phyloP scores from a whole-genome alignment of 2,888 invertebrate species.

The Latrodectus elegans region DNA sequence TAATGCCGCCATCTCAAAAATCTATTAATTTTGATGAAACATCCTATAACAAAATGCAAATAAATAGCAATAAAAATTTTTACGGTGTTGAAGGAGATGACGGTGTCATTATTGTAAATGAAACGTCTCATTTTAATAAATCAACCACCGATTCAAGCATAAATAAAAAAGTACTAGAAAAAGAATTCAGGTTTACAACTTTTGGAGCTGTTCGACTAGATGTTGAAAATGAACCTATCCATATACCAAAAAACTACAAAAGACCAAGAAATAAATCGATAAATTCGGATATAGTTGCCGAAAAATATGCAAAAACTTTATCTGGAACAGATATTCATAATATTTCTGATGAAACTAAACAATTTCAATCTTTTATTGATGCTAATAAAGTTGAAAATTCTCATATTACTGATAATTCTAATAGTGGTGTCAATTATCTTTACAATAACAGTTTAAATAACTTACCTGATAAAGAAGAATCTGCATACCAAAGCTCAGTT shows the following conservation, averaged over 20 bases:
- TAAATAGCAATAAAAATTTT: conserved; percentile 13
- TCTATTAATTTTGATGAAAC: not conserved
- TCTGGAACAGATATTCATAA: no score
- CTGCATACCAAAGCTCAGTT: no score
- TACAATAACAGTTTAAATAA: no score
- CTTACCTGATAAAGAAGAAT: no score
- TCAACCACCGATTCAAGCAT: not conserved
- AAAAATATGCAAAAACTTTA: no score
- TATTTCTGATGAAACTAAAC: not conserved
- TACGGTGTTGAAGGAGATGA: conserved; percentile 54
- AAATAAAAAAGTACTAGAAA: not conserved
- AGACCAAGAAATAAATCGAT: no score
- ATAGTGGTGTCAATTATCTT: not conserved
- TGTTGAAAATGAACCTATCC: conserved; percentile 45
- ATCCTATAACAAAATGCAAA: not conserved
- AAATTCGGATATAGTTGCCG: no score
- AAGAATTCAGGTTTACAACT: conserved; percentile 1
- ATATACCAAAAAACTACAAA: no score
- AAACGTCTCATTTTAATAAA: not conserved
- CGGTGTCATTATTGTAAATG: conserved; percentile 26
- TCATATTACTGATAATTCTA: conserved; percentile 18
- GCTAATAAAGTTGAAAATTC: not conserved
- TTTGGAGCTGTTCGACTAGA: conserved; percentile 68
- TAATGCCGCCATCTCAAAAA: no score
- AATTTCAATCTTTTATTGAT: not conserved